phyloP scores from a whole-genome alignment of 2,888 invertebrate species.

The Orthosia cruda region DNA sequence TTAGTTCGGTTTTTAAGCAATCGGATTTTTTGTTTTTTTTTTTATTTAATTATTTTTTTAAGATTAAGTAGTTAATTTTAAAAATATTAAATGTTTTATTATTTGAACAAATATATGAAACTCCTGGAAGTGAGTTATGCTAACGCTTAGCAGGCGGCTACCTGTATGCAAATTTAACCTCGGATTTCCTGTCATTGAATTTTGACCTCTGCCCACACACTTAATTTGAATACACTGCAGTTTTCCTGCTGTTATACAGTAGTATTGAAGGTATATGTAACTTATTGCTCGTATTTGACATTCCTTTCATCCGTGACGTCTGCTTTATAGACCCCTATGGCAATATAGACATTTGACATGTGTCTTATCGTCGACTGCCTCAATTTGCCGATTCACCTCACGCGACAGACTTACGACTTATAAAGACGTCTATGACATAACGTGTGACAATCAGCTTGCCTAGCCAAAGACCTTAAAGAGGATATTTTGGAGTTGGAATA shows the following conservation, averaged over 20 bases:
- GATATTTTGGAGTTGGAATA: slow-evolving; percentile 41
- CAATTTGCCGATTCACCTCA: slow-evolving; percentile 59
- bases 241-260: not conserved
- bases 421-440: slow-evolving; percentile 38
- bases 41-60: too few species aligned
- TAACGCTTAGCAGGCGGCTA: slow-evolving; percentile 1
- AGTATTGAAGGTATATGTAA: not conserved
- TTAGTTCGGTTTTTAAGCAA: too few species aligned
- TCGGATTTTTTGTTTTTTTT: too few species aligned
- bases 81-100: not conserved
- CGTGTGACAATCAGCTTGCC: slow-evolving; percentile 31
- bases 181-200: slow-evolving; percentile 60
- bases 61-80: not conserved
- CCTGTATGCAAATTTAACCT: slow-evolving; percentile 37
- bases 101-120: slow-evolving; percentile 2
- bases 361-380: slow-evolving; percentile 39
- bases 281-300: slow-evolving; percentile 21
- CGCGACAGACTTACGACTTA: slow-evolving; percentile 46
- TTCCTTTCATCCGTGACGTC: slow-evolving; percentile 20
- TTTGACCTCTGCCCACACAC: slow-evolving; percentile 38
- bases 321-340: slow-evolving; percentile 37
- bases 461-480: slow-evolving; percentile 39
- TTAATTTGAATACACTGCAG: slow-evolving; percentile 3
- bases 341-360: slow-evolving; percentile 48
- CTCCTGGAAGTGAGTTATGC: slow-evolving; percentile 3